Percentiles rank a stretch among this genome's conserved stretches.
Conservation (phyloP, 2,888 invertebrate species). For the Tolmerus cingulatus region DNA sequence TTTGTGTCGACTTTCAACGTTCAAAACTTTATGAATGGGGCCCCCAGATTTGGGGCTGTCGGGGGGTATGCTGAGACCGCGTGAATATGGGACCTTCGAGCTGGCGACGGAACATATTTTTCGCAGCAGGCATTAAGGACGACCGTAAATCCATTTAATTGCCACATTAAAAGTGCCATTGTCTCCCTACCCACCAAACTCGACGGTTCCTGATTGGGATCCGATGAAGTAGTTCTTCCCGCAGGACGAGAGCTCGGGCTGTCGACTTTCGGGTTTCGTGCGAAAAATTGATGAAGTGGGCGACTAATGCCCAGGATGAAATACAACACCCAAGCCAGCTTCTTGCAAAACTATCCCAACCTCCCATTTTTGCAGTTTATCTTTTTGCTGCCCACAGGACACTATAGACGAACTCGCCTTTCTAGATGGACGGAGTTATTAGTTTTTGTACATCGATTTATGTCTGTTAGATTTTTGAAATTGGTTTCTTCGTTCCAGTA, state of each 20-base stretch:
- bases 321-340: neutral
- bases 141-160: slow-evolving; percentile 44
- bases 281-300: neutral
- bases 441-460: neutral
- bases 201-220: slow-evolving; percentile 14
- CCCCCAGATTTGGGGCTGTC: neutral
- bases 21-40: slow-evolving; percentile 20
- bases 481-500: too few relatives aligned
- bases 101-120: slow-evolving; percentile 46
- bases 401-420: neutral
- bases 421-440: neutral
- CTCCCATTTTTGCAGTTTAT: neutral
- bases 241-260: neutral
- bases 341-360: neutral
- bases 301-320: neutral
- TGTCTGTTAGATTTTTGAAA: too few relatives aligned
- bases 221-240: neutral
- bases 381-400: neutral
- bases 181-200: neutral
- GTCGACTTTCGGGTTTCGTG: neutral
- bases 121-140: slow-evolving; percentile 45
- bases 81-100: neutral
- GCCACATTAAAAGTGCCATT: slow-evolving; percentile 40
- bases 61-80: neutral
- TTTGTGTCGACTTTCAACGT: neutral